Conservation (phyloP, 1,140 invertebrate genomes). For the Epicauta chinensis region DNA sequence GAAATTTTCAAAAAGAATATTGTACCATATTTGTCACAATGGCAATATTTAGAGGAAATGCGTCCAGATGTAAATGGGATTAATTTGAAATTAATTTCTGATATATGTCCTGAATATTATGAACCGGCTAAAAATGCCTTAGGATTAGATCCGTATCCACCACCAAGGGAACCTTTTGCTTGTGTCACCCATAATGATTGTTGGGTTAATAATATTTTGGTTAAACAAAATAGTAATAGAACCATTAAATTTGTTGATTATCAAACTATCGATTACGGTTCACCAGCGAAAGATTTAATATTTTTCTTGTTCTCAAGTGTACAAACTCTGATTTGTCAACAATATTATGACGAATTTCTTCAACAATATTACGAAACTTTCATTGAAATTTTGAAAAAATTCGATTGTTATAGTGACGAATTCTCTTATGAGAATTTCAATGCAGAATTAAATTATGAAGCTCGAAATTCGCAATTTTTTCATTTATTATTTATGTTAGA, state of each 20-base stretch:
- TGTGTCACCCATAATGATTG: conserved; percentile 24
- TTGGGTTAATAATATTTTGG: conserved; percentile 48
- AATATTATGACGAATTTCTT: conserved; percentile 43
- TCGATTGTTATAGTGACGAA: conserved; percentile 19
- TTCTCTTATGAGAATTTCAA: conserved; percentile 21
- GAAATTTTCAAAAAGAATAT: conserved; percentile 42
- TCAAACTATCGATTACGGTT: conserved; percentile 49
- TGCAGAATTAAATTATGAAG: conserved; percentile 18
- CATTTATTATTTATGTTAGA: conserved; percentile 26
- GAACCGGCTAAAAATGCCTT: not conserved
- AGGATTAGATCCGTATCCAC: not conserved
- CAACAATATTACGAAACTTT: conserved; percentile 47
- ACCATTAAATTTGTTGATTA: conserved; percentile 55
- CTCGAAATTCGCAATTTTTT: conserved; percentile 15
- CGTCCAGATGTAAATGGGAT: not conserved
- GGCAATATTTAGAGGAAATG: not conserved
- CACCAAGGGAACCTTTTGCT: conserved; percentile 18
- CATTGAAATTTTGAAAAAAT: conserved; percentile 30
- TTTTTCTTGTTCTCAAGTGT: conserved; percentile 52
- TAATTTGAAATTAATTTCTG: not conserved
- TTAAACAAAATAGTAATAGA: conserved; percentile 40
- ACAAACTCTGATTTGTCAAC: conserved; percentile 35
- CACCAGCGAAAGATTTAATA: conserved; percentile 48
- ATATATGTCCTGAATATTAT: not conserved
- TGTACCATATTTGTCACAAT: conserved; percentile 29